Evolutionary conservation across 1,140 invertebrate species (phyloP).

Genomic region (Eurosta solidaginis): DNA sequence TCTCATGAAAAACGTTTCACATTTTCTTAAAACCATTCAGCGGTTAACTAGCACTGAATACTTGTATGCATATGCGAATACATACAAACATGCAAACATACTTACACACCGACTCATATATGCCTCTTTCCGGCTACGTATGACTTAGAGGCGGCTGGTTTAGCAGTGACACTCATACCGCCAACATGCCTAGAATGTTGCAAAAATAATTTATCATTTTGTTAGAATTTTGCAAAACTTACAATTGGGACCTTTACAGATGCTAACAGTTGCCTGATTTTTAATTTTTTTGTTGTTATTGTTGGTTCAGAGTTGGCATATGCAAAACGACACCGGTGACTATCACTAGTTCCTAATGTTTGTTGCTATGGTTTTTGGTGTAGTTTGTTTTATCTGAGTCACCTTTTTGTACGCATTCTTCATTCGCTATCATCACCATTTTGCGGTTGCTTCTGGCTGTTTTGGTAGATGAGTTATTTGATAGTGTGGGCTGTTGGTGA

Average conservation of each 20-base stretch:
- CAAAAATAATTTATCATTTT: conserved; percentile 30
- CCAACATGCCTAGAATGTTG: conserved; percentile 21
- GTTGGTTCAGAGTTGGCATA: background rate
- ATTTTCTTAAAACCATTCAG: too few relatives aligned
- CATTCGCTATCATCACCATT: background rate
- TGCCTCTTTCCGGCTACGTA: background rate
- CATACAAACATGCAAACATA: too few relatives aligned
- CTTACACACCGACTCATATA: too few relatives aligned
- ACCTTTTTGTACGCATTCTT: background rate
- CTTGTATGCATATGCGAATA: too few relatives aligned
- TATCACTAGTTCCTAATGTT: background rate
- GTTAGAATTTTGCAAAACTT: conserved; percentile 15
- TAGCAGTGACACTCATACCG: background rate
- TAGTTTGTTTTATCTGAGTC: background rate
- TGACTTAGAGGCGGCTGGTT: background rate
- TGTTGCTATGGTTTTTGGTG: background rate
- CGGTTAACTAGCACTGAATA: too few relatives aligned
- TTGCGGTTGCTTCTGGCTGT: background rate
- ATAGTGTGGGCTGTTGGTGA: background rate
- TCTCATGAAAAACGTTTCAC: too few relatives aligned
- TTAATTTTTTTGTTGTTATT: background rate
- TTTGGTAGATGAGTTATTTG: background rate
- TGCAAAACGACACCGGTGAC: background rate
- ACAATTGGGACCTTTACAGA: background rate
- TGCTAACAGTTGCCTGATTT: background rate